Evolutionary conservation across 2,113 vertebrate genomes (phyloP).

Genomic region (Tetrax tetrax): DNA sequence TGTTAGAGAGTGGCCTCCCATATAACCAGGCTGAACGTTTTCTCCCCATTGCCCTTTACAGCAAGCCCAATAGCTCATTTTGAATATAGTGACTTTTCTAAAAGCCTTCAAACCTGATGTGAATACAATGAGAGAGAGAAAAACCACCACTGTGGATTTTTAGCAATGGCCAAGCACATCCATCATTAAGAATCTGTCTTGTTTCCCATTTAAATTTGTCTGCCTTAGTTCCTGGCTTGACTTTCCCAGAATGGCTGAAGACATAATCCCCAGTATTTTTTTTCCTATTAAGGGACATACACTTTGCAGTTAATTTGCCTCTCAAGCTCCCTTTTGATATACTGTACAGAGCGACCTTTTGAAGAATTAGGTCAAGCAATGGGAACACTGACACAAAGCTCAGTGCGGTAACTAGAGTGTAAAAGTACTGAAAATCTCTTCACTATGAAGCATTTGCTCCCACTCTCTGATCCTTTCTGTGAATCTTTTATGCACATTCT

Average conservation of each 20-base stretch:
- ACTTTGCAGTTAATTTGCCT: not conserved
- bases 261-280: not conserved
- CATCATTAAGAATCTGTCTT: not conserved
- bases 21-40: not conserved
- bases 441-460: not conserved
- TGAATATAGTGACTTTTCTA: not conserved
- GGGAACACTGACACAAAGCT: not conserved
- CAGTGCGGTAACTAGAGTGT: not conserved
- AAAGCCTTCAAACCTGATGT: not conserved
- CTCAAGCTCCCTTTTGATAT: not conserved
- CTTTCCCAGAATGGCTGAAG: not conserved
- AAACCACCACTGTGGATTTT: not conserved
- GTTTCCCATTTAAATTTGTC: not conserved
- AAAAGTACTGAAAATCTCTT: not conserved
- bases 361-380: slow-evolving; percentile 29
- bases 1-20: not conserved
- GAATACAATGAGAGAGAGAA: not conserved
- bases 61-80: not conserved
- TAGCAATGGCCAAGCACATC: not conserved
- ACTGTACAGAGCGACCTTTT: not conserved
- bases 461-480: not conserved
- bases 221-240: not conserved
- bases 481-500: not conserved
- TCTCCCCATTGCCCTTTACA: not conserved
- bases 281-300: not conserved